A percentile compares a stretch with the other conserved stretches of the same genome.
Evolutionary conservation across 2,888 invertebrate genomes (phyloP).

Genomic region (Plagodis dolabraria): DNA sequence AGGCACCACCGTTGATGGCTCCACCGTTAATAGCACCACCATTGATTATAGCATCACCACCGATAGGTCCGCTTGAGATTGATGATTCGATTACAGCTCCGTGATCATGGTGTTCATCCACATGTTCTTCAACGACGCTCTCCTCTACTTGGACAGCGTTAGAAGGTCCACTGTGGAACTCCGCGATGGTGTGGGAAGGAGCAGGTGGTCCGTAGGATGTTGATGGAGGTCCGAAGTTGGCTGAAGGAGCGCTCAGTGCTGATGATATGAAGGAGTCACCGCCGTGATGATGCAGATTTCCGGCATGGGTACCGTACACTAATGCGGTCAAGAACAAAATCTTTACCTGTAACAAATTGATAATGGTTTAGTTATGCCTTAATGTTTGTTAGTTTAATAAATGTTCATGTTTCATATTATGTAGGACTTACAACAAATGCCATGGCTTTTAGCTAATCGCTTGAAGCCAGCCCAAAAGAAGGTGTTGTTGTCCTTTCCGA

Average conservation of each 20-base stretch:
- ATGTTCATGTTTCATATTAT: slow-evolving; percentile 19
- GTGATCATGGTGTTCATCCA: slow-evolving; percentile 6
- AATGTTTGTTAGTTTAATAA: background rate
- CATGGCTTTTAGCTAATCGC: slow-evolving; percentile 84
- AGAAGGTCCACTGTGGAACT: slow-evolving; percentile 22
- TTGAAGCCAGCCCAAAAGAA: slow-evolving; percentile 68
- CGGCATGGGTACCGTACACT: slow-evolving; percentile 66
- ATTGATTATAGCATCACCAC: slow-evolving; percentile 16
- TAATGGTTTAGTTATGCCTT: slow-evolving; percentile 10
- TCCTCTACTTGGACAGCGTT: slow-evolving; percentile 35
- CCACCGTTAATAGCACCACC: slow-evolving; percentile 23
- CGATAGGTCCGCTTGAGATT: slow-evolving; percentile 15
- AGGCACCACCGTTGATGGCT: slow-evolving; percentile 21
- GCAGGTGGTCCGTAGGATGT: slow-evolving; percentile 57
- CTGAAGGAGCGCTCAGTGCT: slow-evolving; percentile 67
- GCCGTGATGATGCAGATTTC: slow-evolving; percentile 55
- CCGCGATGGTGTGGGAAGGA: slow-evolving; percentile 31
- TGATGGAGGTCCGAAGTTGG: slow-evolving; percentile 69
- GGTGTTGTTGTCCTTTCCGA: slow-evolving; percentile 74
- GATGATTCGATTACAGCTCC: slow-evolving; percentile 15
- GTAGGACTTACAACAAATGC: slow-evolving; percentile 77
- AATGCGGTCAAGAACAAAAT: slow-evolving; percentile 65
- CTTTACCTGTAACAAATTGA: slow-evolving; percentile 70
- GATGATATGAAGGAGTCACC: slow-evolving; percentile 68
- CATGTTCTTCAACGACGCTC: slow-evolving; percentile 37